phyloP scores from a whole-genome alignment of 2,113 vertebrate genomes.

The Melanotaenia duboulayi region DNA sequence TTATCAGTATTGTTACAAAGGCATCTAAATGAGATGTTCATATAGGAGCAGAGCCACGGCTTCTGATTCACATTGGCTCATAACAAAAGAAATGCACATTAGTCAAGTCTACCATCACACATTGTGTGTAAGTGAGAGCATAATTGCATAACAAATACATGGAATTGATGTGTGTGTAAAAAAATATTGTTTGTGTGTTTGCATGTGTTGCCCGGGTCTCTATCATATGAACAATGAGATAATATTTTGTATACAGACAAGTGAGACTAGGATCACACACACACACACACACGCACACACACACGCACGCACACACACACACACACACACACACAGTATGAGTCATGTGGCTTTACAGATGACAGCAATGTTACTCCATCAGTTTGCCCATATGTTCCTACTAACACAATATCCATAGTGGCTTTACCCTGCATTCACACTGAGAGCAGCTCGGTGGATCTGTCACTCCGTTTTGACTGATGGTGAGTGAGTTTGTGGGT shows the following conservation, averaged over 20 bases:
- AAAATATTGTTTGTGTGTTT: background rate
- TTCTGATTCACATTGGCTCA: too few relatives aligned
- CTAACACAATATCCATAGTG: constrained; percentile 28
- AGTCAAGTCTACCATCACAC: too few relatives aligned
- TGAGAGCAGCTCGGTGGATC: constrained; percentile 12
- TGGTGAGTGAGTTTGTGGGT: constrained; percentile 3
- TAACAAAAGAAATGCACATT: too few relatives aligned
- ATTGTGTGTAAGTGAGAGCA: too few relatives aligned
- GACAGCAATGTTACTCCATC: constrained; percentile 56
- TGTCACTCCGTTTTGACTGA: constrained; percentile 20
- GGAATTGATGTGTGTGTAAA: too few relatives aligned
- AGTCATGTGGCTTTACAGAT: constrained; percentile 58
- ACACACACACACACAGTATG: constrained; percentile 27
- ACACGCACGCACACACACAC: too few relatives aligned
- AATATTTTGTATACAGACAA: constrained; percentile 19
- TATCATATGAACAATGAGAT: constrained; percentile 33
- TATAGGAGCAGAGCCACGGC: too few relatives aligned
- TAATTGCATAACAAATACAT: too few relatives aligned
- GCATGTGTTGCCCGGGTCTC: background rate
- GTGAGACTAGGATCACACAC: constrained; percentile 9
- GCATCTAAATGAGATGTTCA: too few relatives aligned
- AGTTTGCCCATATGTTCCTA: constrained; percentile 40
- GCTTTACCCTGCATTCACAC: constrained; percentile 24
- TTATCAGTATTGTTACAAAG: too few relatives aligned
- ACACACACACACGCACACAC: constrained; percentile 18